phyloP scores from a whole-genome alignment of 2,113 vertebrate genomes.

The Myrmecophaga tridactyla region DNA sequence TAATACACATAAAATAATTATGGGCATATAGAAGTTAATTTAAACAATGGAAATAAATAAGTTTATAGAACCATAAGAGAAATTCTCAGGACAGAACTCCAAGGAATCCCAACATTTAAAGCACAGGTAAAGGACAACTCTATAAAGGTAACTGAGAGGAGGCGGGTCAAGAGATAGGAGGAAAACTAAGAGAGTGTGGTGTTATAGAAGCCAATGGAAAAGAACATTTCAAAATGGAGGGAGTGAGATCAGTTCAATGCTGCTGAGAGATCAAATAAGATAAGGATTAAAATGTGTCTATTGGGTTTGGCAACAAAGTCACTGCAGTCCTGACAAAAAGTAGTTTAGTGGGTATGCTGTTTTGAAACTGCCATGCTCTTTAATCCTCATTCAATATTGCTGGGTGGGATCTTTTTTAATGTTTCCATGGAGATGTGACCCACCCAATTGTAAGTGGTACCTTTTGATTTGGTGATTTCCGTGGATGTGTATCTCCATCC shows the following conservation, averaged over 20 bases:
- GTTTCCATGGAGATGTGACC: too few species aligned
- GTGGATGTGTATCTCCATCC: too few species aligned
- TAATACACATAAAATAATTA: background rate
- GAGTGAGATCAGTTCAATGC: background rate
- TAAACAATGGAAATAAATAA: background rate
- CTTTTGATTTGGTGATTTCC: too few species aligned
- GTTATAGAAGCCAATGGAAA: background rate
- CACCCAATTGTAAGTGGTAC: too few species aligned
- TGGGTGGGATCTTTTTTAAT: too few species aligned
- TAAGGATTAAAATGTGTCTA: background rate
- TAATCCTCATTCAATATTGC: too few species aligned
- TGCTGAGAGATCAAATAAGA: background rate
- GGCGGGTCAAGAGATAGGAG: background rate
- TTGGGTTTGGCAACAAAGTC: background rate
- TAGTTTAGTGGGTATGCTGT: too few species aligned
- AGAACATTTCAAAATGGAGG: background rate
- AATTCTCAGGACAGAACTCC: background rate
- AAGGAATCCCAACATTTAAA: background rate
- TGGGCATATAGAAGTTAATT: background rate
- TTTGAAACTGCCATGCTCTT: too few species aligned
- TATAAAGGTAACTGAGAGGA: background rate
- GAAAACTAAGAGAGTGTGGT: background rate
- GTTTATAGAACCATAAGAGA: background rate
- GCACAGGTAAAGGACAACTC: background rate
- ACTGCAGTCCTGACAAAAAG: background rate